Base-by-base conservation (phyloP, 2,888 invertebrate genomes). In the Ferrisia virgata region DNA sequence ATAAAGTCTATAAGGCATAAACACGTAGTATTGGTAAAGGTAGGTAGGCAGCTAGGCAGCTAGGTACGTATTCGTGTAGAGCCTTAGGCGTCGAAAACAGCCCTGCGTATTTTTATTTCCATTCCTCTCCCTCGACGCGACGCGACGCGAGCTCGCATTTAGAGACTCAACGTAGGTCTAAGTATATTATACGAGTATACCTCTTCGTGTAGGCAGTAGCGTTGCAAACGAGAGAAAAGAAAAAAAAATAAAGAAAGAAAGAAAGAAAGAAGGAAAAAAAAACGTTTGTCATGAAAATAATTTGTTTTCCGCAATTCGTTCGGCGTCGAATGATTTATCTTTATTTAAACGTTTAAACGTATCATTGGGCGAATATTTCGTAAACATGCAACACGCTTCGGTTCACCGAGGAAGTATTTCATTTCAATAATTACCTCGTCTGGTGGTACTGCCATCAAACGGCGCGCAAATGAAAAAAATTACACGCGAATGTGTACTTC, bases 301-400 rank as follows among this genome's bases (percentile, higher is more conserved):
- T 69, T 69, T 69, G 69, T 69, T 69, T 69, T 69, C 31, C 69
- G 28, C 69, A 28, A 69, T 69, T 69, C 33, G 69, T 69, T 69
- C 31, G 31, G 1, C n/a, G 43, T 18, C 22, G 69, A 69, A 69
- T 69, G 69, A 69, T 69, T 69, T 69, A 69, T 69, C n/a, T 69
- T 69, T 69, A 8, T 69, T 69, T 31, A 69, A 69, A 69, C 69
- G 69, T n/a, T 28, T 33, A 33, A 69, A 28, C 69, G 28, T 69
- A 69, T 69, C 69, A 31, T 31, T 31, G 8, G 69, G 31, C 69
- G 33, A 69, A 69, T 58, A 58, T 31, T 69, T 69, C 31, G 69
- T 33, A 69, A 69, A 69, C 69, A 69, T 69, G 69, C 69, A 69
- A 69, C 33, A 69, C 33, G 33, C 69, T 69, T 69, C 33, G 69